Percentiles rank a stretch among this genome's conserved stretches.
These are phyloP conservation scores for Scaptomyza caliginosa DNA, from an alignment of 2,888 invertebrate species.

Conservation along the genomic window DNA sequence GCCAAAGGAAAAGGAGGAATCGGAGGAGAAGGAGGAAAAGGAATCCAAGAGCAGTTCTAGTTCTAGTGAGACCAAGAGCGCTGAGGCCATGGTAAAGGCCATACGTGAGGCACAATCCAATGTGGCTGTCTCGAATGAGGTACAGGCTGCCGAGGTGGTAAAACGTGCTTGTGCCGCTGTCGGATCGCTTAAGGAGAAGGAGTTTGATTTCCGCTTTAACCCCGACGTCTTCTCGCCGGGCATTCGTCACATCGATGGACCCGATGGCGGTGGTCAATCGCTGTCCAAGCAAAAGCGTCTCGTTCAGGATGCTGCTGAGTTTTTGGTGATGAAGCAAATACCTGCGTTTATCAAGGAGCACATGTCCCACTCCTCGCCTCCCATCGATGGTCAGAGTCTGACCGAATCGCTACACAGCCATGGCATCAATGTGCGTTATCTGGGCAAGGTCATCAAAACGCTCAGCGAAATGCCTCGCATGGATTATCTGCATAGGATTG, in stretches of 20 bases:
- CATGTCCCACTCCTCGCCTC: slow-evolving; percentile 95
- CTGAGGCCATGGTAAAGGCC: slow-evolving; percentile 74
- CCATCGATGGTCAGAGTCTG: slow-evolving; percentile 97
- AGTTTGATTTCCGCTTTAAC: slow-evolving; percentile 98
- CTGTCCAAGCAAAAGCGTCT: slow-evolving; percentile 93
- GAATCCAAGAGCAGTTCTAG: slow-evolving; percentile 64
- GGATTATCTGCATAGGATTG: slow-evolving; percentile 94
- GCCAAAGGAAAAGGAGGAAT: slow-evolving; percentile 50
- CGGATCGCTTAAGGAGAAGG: slow-evolving; percentile 96
- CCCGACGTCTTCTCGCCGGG: slow-evolving; percentile 99
- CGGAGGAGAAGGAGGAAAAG: slow-evolving; percentile 83
- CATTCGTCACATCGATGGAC: slow-evolving; percentile 90
- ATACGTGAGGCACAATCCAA: slow-evolving; percentile 84
- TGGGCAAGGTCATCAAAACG: slow-evolving; percentile 95
- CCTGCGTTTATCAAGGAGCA: slow-evolving; percentile 97
- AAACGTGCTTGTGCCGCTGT: slow-evolving; percentile 95
- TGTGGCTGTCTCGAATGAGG: slow-evolving; percentile 86
- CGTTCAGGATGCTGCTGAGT: slow-evolving; percentile 97
- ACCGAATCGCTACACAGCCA: slow-evolving; percentile 96
- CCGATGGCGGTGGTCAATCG: slow-evolving; percentile 87
- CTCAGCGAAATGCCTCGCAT: slow-evolving; percentile 91
- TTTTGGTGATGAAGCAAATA: slow-evolving; percentile 96
- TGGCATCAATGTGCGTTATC: slow-evolving; percentile 97
- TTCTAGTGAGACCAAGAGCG: slow-evolving; percentile 54
- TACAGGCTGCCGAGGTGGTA: slow-evolving; percentile 92